Evolutionary conservation across 2,888 invertebrate genomes (phyloP), one percentile per base, ranked within the genome.

Genomic region (Tipula helvola): DNA sequence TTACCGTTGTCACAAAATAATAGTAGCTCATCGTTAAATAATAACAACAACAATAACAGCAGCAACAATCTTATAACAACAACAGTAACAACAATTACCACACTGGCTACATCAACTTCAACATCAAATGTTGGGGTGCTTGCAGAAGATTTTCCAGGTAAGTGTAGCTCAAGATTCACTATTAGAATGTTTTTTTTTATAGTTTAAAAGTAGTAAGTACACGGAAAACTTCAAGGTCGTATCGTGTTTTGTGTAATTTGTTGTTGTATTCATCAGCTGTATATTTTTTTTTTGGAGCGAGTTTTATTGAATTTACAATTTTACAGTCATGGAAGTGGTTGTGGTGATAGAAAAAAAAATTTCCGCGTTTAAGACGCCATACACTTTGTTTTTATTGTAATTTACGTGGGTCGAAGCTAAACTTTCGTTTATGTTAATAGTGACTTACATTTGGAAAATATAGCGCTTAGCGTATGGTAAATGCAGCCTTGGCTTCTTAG

Each of bases 111-210:
- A n/a, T 84, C 84, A 36, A 41, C 36, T 16, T 84, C 84, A 39
- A 41, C 84, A 39, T 39, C 85, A 42, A 85, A 39, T 85, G 85
- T 85, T 85, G 85, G 85, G 42, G 42, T 85, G 16, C 42, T 85
- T 28, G 85, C 85, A 42, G 85, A 85, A 85, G 85, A 85, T 85
- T 85, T 85, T 44, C 85, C 85, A 85, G 85, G 85, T 85, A 18
- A 85, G 41, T 71, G 28, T 28, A 28, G 28, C 71, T 8, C 28
- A 28, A 84, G 16, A 28, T 28, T 2, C 52, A 16, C 44, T 44
- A 44, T 44, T 44, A 12, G 12, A 44, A 10, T 10, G 44, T 57
- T 57, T 57, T 71, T 71, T 28, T 71, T 36, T 84, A 1, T 39
- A 28, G 36, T 84, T 84, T 83, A 36, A n/a, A n/a, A n/a, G n/a